These are phyloP conservation scores for Caenorhabditis inopinata DNA, from an alignment of 1,140 invertebrate species.

Conservation along the genomic window DNA sequence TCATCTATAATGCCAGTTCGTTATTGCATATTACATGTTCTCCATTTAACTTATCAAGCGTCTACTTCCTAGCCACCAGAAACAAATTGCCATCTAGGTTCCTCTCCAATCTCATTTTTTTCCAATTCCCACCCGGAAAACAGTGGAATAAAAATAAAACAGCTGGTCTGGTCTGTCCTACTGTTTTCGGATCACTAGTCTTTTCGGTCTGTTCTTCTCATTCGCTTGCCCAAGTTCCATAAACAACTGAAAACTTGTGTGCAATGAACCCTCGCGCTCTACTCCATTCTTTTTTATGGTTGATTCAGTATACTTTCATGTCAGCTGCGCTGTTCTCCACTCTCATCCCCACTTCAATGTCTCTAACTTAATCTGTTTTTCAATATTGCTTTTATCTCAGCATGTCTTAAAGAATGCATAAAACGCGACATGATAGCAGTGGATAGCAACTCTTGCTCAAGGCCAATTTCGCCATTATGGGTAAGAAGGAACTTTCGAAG, in stretches of 20 bases:
- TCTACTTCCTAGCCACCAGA: not conserved
- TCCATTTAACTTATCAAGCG: not conserved
- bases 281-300: not conserved
- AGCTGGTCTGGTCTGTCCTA: not conserved
- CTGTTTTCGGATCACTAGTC: not conserved
- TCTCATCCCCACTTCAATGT: not conserved
- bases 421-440: slow-evolving; percentile 23
- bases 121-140: no score
- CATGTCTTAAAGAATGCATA: no score
- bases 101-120: not conserved
- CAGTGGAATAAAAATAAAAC: not conserved
- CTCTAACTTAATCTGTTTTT: not conserved
- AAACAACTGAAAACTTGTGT: no score
- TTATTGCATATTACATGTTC: slow-evolving; percentile 11
- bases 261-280: not conserved
- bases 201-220: not conserved
- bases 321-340: not conserved
- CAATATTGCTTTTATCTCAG: no score
- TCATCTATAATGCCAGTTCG: not conserved
- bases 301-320: not conserved
- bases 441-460: slow-evolving; percentile 27
- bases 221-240: not conserved
- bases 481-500: not conserved
- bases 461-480: slow-evolving; percentile 1
- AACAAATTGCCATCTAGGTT: not conserved